Conservation (phyloP, 2,113 vertebrate species). For the Neopipo cinnamomea region DNA sequence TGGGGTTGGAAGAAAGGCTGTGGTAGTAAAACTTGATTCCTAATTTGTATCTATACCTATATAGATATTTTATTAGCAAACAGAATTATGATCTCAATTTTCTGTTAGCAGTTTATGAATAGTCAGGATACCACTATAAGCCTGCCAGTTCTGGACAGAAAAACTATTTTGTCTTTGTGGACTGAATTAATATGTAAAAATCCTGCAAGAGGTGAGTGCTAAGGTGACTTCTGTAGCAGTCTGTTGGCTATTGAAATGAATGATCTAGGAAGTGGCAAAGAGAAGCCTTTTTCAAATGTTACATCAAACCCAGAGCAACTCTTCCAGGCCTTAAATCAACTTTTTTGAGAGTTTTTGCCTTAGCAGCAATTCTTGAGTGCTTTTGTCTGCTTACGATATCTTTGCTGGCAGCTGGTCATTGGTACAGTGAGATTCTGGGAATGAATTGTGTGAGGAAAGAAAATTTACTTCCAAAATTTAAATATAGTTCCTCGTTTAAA, state of each 20-base stretch:
- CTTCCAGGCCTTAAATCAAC: neutral
- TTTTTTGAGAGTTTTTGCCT: neutral
- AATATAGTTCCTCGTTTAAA: conserved; percentile 16
- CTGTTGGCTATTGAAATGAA: neutral
- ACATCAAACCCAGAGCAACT: neutral
- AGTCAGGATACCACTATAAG: neutral
- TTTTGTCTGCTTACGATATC: neutral
- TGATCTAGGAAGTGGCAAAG: neutral
- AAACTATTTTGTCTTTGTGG: neutral
- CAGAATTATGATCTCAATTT: neutral
- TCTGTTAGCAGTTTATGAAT: neutral
- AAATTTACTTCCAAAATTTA: conserved; percentile 1
- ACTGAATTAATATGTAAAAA: neutral
- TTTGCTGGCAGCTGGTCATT: neutral
- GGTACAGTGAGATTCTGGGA: neutral
- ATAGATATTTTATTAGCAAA: neutral
- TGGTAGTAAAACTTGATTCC: neutral
- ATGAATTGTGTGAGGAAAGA: neutral
- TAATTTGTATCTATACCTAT: neutral
- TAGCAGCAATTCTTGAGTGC: neutral
- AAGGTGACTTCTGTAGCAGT: neutral
- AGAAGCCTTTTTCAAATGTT: neutral
- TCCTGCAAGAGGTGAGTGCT: neutral
- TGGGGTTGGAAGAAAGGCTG: rapidly evolving
- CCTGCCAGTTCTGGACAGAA: neutral